phyloP scores from a whole-genome alignment of 2,113 vertebrate genomes.

The Pycnonotus jocosus region DNA sequence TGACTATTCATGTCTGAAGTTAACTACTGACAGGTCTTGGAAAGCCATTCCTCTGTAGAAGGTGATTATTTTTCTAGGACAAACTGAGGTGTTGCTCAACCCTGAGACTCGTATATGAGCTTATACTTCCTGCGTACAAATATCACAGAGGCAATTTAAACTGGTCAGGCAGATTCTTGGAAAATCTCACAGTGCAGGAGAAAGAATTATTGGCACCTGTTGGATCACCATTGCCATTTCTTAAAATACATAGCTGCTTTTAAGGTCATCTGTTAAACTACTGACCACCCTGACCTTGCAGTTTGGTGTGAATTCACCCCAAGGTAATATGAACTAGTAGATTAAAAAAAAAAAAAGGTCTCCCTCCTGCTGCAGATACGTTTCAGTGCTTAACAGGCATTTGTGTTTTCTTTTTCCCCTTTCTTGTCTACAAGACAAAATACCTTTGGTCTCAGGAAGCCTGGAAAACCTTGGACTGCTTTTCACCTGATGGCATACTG shows the following conservation, averaged over 20 bases:
- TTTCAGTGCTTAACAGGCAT: not conserved
- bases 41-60: not conserved
- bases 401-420: not conserved
- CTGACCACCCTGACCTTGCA: not conserved
- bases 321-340: slow-evolving; percentile 15
- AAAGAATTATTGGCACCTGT: slow-evolving; percentile 2
- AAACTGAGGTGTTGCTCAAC: not conserved
- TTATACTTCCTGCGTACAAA: not conserved
- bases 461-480: not conserved
- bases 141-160: not conserved
- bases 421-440: not conserved
- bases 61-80: not conserved
- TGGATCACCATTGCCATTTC: not conserved
- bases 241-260: slow-evolving; percentile 32
- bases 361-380: not conserved
- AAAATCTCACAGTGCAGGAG: not conserved
- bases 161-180: not conserved
- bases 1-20: not conserved
- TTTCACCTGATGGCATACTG: not conserved
- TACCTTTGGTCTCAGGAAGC: not conserved
- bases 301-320: not conserved
- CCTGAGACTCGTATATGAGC: not conserved
- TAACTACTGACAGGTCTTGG: not conserved
- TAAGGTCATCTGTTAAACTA: not conserved
- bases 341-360: not conserved